Base-by-base conservation (phyloP, 1,140 invertebrate genomes). In the Centruroides vittatus region DNA sequence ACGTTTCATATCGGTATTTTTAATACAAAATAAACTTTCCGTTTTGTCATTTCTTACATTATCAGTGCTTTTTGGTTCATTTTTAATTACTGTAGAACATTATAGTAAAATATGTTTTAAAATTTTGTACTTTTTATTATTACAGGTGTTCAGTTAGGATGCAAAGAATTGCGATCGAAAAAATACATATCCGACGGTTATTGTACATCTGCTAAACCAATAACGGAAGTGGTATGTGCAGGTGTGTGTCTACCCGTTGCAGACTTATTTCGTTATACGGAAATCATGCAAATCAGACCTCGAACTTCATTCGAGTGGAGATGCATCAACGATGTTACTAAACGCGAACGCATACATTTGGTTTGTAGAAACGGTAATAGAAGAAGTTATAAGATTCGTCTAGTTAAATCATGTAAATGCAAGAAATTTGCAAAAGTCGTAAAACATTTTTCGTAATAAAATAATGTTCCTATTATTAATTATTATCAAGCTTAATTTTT, bases 111-210 rank as follows among this genome's bases (percentile, higher is more conserved):
- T 23, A 23, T 23, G n/a, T n/a, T 2, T 1, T 23, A 23, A 23
- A 23, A 23, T 23, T 23, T 23, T 23, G 2, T 23, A 23, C 23
- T 23, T 23, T 23, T 23, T 23, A 23, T 66, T 70, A 34, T 70
- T 73, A 70, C 70, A 47, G 68, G 72, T 53, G 59, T 68, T 9
- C 71, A 71, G 55, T 54, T 72, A 5, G 73, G 71, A 1, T 74
- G 73, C 65, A 67, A 67, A 52, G 69, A 71, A 57, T 61, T 74
- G 5, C 62, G 70, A 6, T 72, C 72, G 1, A 72, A 72, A 58
- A 61, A 68, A 13, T 72, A 67, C 59, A 72, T 74, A 50, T 71
- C 73, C 0, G 73, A 74, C 57, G 73, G 73, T 4, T 72, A 69
- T 60, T 74, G 73, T 57, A 73, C 73, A 41, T 74, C 73, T 3